Conservation (phyloP, 2,888 invertebrate genomes). For the Himalopsyche kuldschensis region DNA sequence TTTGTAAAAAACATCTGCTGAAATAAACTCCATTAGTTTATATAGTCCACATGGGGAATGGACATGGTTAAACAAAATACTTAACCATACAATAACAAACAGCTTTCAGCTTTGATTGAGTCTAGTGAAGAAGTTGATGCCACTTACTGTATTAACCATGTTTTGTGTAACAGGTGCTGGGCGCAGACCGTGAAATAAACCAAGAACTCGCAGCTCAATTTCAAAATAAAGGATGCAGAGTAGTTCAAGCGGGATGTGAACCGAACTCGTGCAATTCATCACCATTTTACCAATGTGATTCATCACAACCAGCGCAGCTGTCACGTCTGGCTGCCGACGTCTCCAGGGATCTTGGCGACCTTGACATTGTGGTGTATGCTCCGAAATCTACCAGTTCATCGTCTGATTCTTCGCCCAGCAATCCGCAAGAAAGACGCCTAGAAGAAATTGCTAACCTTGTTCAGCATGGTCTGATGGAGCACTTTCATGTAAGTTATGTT, state of each 20-base stretch:
- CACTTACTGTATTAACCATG: no score
- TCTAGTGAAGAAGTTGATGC: no score
- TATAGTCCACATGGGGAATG: no score
- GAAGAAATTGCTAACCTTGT: conserved; percentile 33
- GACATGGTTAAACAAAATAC: no score
- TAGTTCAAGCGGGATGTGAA: conserved; percentile 12
- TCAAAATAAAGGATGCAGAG: conserved; percentile 15
- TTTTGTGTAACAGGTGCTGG: conserved; percentile 27
- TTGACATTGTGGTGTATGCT: conserved; percentile 30
- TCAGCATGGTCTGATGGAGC: conserved; percentile 27
- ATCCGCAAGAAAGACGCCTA: conserved; percentile 6
- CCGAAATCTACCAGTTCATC: not conserved
- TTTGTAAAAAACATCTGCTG: no score
- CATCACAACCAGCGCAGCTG: not conserved
- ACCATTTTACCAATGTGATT: conserved; percentile 12
- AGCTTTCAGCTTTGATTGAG: no score
- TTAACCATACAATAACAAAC: no score
- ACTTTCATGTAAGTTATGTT: conserved; percentile 24
- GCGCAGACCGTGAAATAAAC: conserved; percentile 23
- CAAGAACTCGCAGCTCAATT: conserved; percentile 25
- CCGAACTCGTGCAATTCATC: not conserved
- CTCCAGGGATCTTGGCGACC: conserved; percentile 8
- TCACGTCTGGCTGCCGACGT: conserved; percentile 15
- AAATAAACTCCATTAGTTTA: no score
- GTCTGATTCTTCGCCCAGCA: not conserved